Base-by-base conservation (phyloP, 64 coral and sea anemone species). In the Hydrozoanthus tunicans region DNA sequence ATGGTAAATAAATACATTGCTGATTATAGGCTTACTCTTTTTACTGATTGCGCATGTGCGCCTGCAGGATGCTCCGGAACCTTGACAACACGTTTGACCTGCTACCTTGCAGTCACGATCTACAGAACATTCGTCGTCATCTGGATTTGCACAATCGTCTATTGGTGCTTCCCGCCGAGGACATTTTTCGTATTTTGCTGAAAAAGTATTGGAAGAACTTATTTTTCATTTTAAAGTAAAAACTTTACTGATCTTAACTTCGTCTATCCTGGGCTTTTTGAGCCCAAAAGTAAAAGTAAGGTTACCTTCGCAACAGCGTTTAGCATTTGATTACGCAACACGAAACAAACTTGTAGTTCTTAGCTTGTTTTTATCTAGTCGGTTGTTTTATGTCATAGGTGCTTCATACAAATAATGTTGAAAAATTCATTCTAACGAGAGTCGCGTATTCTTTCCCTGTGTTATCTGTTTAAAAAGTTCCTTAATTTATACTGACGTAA, bases 101-200 rank as follows among this genome's bases (percentile, higher is more conserved):
- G 9, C 52, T 6, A 32, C 88, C 15, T 23, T 53, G 43, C 95
- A 96, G 56, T 94, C 92, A 0, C 77, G 67, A 67, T 96, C 95
- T 8, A 94, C 76, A 2, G 93, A 90, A 65, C 95, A 96, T 51
- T 71, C 89, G 51, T 96, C 74, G 3, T 91, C 81, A 2, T 9
- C 26, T 4, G 11, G 9, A 20, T 25, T 24, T 3, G 66, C 12
- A 89, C 92, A 94, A 13, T 80, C 78, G 20, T 58, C 59, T 9
- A 61, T 77, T 25, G 14, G 20, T 12, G 13, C 13, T 65, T 89
- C 80, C 62, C 77, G 80, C 8, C 83, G 84, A 7, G 95, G 92
- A 70, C 95, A 96, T 69, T 94, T 96, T 10, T 89, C 92, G 72
- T 81, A 91, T 64, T 93, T 94, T 53, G 92, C 92, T 93, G 58